Percentiles rank a stretch among this genome's conserved stretches.
Conservation (phyloP, 2,888 invertebrate species). For the Trichogramma evanescens region DNA sequence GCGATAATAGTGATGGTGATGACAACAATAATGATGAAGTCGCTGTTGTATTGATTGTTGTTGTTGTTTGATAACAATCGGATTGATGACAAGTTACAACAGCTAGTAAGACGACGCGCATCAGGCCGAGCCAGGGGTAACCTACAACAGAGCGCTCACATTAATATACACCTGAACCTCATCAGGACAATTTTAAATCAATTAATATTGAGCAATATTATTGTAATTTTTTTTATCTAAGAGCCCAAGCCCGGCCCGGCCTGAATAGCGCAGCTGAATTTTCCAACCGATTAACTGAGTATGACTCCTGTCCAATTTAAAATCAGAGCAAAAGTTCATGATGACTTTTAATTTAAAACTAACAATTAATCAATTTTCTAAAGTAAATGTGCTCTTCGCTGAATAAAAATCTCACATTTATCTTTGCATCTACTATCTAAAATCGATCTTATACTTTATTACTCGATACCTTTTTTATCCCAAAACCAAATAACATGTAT, state of each 20-base stretch:
- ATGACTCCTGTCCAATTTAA: no score
- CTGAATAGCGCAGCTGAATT: conserved; percentile 37
- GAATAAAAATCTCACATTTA: no score
- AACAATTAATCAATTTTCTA: no score
- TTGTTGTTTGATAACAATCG: conserved; percentile 23
- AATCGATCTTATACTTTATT: no score
- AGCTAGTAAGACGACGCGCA: conserved; percentile 44
- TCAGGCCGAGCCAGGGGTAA: conserved; percentile 48
- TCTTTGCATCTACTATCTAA: no score
- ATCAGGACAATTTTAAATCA: not conserved
- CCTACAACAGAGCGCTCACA: conserved; percentile 39
- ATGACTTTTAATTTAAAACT: no score
- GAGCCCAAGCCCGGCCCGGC: conserved; percentile 49
- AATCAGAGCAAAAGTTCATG: no score
- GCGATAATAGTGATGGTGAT: not conserved
- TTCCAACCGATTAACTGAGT: no score
- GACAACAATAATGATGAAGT: not conserved
- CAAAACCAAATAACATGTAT: no score
- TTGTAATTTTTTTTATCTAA: conserved; percentile 18
- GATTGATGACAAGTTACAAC: conserved; percentile 35
- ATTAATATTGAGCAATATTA: not conserved
- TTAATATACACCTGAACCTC: conserved; percentile 10
- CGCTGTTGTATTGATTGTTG: not conserved
- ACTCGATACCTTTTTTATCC: no score
- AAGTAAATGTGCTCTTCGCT: no score